These are phyloP conservation scores for Tribolium castaneum DNA, from an alignment of 1,140 invertebrate species.

Conservation along the genomic window DNA sequence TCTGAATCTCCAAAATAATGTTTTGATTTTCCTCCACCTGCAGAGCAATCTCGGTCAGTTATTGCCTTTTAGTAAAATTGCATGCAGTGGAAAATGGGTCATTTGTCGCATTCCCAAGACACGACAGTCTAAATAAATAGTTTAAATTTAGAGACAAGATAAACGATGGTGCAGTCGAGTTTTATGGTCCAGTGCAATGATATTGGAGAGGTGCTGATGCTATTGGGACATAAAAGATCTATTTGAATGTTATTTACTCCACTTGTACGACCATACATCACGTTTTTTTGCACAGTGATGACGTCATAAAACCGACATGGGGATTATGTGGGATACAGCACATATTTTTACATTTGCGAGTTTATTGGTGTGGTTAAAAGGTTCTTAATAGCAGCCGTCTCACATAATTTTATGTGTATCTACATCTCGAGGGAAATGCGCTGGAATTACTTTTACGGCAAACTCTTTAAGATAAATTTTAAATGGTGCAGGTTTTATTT, in stretches of 20 bases:
- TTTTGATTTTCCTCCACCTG: background rate
- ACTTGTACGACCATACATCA: background rate
- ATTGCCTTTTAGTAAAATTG: conserved; percentile 5
- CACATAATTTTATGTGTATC: conserved; percentile 20
- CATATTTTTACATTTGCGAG: conserved; percentile 18
- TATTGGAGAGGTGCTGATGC: conserved; percentile 1
- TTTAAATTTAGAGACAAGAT: conserved; percentile 18
- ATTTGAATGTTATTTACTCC: conserved; percentile 16
- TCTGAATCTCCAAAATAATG: background rate
- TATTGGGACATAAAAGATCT: conserved; percentile 24
- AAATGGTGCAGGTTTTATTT: background rate
- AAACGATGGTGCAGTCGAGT: conserved; percentile 3
- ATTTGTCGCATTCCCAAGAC: conserved; percentile 11
- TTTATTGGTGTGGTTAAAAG: conserved; percentile 30
- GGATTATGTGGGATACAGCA: conserved; percentile 1
- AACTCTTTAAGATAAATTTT: background rate
- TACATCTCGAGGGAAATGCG: background rate
- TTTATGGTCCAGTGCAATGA: conserved; percentile 11
- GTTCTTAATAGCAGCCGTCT: background rate
- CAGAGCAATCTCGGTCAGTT: background rate
- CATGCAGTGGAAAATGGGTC: background rate
- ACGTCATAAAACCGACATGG: background rate
- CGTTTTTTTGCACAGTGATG: background rate
- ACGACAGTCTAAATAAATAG: conserved; percentile 1
- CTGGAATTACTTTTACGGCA: conserved; percentile 9